Evolutionary conservation across 2,888 invertebrate genomes (phyloP), one percentile per base, ranked within the genome.

Genomic region (Macaria notata): DNA sequence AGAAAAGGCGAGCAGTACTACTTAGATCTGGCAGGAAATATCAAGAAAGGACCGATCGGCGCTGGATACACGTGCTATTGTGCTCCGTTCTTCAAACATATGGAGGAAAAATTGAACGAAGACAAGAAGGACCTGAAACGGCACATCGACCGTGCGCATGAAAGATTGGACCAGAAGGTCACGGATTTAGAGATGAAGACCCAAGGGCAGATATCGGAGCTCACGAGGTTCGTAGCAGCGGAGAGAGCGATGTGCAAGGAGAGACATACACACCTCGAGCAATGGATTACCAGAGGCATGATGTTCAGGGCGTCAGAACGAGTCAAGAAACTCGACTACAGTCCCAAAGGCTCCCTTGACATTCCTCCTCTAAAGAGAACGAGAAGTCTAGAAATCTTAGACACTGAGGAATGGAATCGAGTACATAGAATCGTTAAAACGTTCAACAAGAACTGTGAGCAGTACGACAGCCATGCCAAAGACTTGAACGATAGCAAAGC

Each of bases 21-120:
- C 83, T 92, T 98, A 68, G 98, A 98, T 83, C 92, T 99, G 66
- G 98, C 98, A 9, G 98, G 98, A 2, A 98, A 98, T 78, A 97
- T 98, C 62, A 95, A 97, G 71, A 98, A 98, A 88, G 98, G 98
- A 1, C 98, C 98, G 0, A 95, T 98, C n/a, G 98, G 98, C 0
- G 95, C 97, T 2, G 97, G 98, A 0, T 97, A 97, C 80, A 96
- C 96, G 0, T 98, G 98, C 83, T 97, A 97, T 78, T 98, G 98
- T 79, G 97, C 96, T 0, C 98, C 98, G 0, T 95, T 98, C 82
- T 96, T 98, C 77, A 94, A 96, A 62, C 96, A 97, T 67, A 94
- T 98, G 85, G 97, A 98, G 78, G 95, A 96, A 42, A 94, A 95
- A 63, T 81, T 98, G 50, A 96, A 96, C 70, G 94, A 94, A 68